Base-by-base conservation (phyloP, 1,140 invertebrate species). In the Mactra quadrangularis region DNA sequence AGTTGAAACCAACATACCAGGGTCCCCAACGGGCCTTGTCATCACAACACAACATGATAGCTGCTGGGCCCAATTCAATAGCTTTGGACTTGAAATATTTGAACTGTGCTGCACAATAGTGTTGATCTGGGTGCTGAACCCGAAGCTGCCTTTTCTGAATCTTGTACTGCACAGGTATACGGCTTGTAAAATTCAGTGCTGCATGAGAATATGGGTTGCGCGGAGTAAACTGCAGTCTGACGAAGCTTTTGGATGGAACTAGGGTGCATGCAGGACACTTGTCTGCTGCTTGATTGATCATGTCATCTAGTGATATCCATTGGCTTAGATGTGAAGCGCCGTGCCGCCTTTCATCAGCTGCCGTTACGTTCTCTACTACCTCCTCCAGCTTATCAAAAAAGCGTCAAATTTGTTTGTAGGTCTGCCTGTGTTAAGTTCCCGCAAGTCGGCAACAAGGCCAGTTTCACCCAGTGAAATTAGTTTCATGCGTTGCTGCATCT, bases 171-270 rank as follows among this genome's bases (percentile, higher is more conserved):
- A 84, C 81, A 29, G 52, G 7, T 0, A 85, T 38, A 13, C 33
- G 53, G 0, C 41, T 74, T n/a, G 86, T 87, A 45, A 87, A 85
- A 41, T 60, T 70, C 22, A 64, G 41, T 72, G 86, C 77, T 62
- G 55, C 11, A 13, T 82, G 22, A 7, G 70, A 19, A 50, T 82
- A 85, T 19, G 84, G 86, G 29, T 85, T 87, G 15, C 78, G 70
- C 0, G 86, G 86, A 15, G 70, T 59, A 75, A 87, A 86, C 62
- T 87, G 86, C 6, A 87, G 55, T 45, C 86, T n/a, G 15, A 87
- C 84, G 19, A 87, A 50, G 47, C 71, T 82, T 55, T 72, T 78
- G 15, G 60, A 82, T 19, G 86, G 77, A 38, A 87, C 47, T 9
- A n/a, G 38, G 15, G 62, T 68, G 1, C 53, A 60, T 35, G 76